These are phyloP conservation scores for Carduelis carduelis DNA, from an alignment of 2,797 vertebrate genomes.

Conservation along the genomic window DNA sequence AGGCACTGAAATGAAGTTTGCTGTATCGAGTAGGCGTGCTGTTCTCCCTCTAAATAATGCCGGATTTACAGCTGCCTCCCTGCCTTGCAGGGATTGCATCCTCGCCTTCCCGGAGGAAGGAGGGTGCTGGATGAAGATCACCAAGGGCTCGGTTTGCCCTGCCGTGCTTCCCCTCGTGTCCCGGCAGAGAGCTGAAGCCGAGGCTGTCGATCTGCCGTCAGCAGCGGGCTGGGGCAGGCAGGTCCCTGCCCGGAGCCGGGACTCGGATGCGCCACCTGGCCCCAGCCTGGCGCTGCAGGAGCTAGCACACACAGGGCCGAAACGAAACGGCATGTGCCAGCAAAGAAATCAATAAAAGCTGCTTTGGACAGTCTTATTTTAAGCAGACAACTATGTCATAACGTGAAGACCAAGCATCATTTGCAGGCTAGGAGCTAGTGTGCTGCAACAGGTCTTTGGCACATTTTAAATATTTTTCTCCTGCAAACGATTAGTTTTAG, in stretches of 20 bases:
- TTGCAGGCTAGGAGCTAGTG: background rate
- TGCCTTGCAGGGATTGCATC: background rate
- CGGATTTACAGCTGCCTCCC: background rate
- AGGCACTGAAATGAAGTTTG: background rate
- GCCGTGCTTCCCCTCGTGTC: fast-evolving
- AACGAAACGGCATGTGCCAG: fast-evolving
- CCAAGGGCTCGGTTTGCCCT: background rate
- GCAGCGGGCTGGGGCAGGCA: background rate
- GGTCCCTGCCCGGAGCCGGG: fast-evolving
- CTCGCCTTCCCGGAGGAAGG: background rate
- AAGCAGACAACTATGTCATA: background rate
- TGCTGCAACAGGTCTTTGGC: background rate
- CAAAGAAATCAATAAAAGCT: background rate
- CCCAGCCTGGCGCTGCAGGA: background rate
- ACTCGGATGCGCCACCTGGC: background rate
- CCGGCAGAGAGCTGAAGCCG: background rate
- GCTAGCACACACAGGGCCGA: fast-evolving
- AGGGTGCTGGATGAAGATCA: background rate
- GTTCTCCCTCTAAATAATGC: background rate
- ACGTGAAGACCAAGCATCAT: background rate
- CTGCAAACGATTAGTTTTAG: background rate
- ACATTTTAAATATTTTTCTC: background rate
- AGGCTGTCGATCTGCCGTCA: background rate
- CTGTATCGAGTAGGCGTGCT: background rate
- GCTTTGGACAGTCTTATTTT: background rate